Conservation (phyloP, 2,113 vertebrate genomes). For the Cyanoderma ruficeps region DNA sequence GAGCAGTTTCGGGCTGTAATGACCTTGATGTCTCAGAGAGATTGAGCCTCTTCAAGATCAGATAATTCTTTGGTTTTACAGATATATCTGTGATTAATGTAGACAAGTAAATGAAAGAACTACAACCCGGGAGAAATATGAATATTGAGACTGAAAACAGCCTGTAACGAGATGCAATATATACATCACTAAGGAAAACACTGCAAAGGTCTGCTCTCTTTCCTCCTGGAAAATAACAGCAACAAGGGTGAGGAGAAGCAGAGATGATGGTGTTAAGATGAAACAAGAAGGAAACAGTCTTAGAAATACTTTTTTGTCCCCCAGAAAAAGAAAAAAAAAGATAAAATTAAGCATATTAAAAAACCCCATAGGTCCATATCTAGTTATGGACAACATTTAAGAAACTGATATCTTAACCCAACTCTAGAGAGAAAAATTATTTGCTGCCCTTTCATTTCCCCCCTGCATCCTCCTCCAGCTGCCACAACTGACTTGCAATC, state of each 20-base stretch:
- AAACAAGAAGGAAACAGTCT: background rate
- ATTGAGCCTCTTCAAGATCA: background rate
- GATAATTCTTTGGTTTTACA: background rate
- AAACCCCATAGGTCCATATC: accelerated
- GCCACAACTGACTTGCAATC: background rate
- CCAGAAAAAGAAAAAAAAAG: background rate
- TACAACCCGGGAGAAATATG: background rate
- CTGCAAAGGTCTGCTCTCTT: background rate
- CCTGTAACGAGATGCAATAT: background rate
- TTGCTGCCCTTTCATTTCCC: background rate
- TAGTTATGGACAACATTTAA: background rate
- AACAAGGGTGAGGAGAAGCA: background rate
- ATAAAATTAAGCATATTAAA: background rate
- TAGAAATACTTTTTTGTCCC: background rate
- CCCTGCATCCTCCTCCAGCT: background rate
- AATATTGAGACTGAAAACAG: background rate
- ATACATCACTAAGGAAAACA: background rate
- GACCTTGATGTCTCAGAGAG: background rate
- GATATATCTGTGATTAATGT: background rate
- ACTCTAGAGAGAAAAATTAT: background rate
- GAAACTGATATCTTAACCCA: background rate
- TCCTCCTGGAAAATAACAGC: background rate
- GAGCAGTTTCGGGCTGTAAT: background rate
- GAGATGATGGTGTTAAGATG: background rate
- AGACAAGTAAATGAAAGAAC: background rate